Evolutionary conservation across 2,888 invertebrate genomes (phyloP), one percentile per base, ranked within the genome.

Genomic region (Drosophila multiciliata): DNA sequence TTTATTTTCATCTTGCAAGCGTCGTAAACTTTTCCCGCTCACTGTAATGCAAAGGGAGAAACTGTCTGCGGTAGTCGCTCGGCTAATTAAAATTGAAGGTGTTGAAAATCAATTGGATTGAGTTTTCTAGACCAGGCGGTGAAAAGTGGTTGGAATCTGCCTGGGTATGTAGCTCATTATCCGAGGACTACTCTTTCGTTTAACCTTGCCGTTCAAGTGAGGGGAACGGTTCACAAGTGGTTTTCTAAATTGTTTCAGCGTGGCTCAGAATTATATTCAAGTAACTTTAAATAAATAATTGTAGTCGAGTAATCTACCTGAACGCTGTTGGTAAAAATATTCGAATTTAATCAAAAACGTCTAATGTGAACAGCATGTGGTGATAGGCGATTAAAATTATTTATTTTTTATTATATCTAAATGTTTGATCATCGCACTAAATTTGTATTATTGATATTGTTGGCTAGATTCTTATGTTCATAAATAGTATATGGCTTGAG

Each of bases 31-130:
- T 59, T 57, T 32, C 8, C 45, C 45, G 45, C 42, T 42, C 42
- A 42, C 20, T 20, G 42, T 12, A 20, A 20, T 20, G 33, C 20
- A 45, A 48, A 20, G 35, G 26, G 50, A 40, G 48, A 61, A 77
- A 60, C 40, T 69, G 60, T 73, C 78, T 57, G 59, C 42, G 35
- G 33, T 50, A 15, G 45, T 40, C 20, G 42, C 17, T 40, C 17
- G 67, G 55, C 62, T 75, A 78, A 74, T 74, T 66, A 60, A 70
- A 78, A 66, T 70, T 66, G 69, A 78, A 73, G 74, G 66, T 73
- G 73, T 42, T 66, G 64, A 74, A 70, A 78, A 66, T 78, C 78
- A 78, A 77, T 77, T 61, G 69, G 17, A 8, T 45, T 62, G 54
- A 54, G 62, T 42, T 26, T 17, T n/a, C 12, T 15, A 5, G 15